Conservation (phyloP, 2,113 vertebrate species). For the Melanocharis versteri region DNA sequence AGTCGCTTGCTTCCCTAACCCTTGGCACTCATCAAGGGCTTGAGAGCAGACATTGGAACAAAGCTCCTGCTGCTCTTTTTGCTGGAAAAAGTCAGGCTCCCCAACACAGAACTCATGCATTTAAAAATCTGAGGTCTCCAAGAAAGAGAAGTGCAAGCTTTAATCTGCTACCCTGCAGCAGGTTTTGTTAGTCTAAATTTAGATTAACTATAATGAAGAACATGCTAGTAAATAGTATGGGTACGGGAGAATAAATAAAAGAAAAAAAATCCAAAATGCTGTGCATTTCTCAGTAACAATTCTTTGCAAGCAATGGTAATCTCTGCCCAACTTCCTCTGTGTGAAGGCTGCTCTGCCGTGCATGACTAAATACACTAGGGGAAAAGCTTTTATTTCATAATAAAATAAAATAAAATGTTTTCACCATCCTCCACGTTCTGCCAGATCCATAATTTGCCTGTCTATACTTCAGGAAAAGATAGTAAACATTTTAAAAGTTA, state of each 20-base stretch:
- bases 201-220: not conserved
- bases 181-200: not conserved
- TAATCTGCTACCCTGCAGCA: not conserved
- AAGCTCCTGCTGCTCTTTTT: not conserved
- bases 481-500: not conserved
- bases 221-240: not conserved
- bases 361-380: not conserved
- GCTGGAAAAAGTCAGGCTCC: not conserved
- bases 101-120: rapidly evolving
- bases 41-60: not conserved
- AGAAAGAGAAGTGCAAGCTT: not conserved
- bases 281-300: not conserved
- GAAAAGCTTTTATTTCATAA: not conserved
- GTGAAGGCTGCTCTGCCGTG: not conserved
- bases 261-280: not conserved
- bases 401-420: not conserved
- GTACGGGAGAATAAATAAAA: not conserved
- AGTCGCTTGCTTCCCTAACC: not conserved
- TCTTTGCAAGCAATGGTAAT: not conserved
- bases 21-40: not conserved
- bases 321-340: not conserved
- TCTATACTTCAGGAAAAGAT: not conserved
- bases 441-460: not conserved
- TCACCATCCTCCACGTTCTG: not conserved
- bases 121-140: not conserved